Percentiles rank a stretch among this genome's conserved stretches.
These are phyloP conservation scores for Spheniscus mendiculus DNA, from an alignment of 2,113 vertebrate species.

Conservation along the genomic window DNA sequence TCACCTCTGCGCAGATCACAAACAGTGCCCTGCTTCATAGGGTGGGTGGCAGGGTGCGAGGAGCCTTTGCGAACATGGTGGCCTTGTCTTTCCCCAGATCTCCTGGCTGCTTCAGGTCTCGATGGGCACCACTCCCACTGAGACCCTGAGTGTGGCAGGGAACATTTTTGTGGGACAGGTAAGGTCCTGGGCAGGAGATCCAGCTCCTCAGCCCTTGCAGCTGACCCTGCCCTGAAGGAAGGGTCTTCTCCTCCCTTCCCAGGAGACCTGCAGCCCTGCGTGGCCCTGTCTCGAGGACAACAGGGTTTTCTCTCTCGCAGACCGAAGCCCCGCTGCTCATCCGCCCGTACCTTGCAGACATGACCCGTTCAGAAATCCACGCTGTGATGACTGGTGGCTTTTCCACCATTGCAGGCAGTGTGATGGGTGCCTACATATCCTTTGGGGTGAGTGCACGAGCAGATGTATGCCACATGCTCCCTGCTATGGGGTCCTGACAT, in stretches of 20 bases:
- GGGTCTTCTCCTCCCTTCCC: neutral
- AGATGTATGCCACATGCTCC: neutral
- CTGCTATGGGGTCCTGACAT: neutral
- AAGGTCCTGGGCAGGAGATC: neutral
- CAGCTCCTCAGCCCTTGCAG: neutral
- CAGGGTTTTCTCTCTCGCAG: constrained; percentile 57
- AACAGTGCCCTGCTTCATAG: neutral
- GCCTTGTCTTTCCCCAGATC: constrained; percentile 75
- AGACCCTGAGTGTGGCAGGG: constrained; percentile 92
- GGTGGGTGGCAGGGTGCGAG: neutral
- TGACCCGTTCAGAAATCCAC: constrained; percentile 93
- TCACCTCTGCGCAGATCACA: neutral
- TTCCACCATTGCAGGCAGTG: constrained; percentile 92
- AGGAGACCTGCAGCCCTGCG: neutral
- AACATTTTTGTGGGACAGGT: constrained; percentile 98
- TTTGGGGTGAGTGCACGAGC: constrained; percentile 82
- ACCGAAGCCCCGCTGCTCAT: constrained; percentile 91
- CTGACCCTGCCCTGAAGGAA: neutral
- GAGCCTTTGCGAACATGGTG: neutral
- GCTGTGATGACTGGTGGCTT: constrained; percentile 93
- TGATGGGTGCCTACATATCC: constrained; percentile 93
- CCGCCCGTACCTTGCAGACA: constrained; percentile 86
- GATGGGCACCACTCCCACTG: constrained; percentile 88
- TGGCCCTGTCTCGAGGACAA: neutral
- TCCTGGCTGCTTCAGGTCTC: constrained; percentile 93